Percentiles rank a stretch among this genome's conserved stretches.
These are phyloP conservation scores for Gymnoscelis rufifasciata DNA, from an alignment of 2,888 invertebrate genomes.

Conservation along the genomic window DNA sequence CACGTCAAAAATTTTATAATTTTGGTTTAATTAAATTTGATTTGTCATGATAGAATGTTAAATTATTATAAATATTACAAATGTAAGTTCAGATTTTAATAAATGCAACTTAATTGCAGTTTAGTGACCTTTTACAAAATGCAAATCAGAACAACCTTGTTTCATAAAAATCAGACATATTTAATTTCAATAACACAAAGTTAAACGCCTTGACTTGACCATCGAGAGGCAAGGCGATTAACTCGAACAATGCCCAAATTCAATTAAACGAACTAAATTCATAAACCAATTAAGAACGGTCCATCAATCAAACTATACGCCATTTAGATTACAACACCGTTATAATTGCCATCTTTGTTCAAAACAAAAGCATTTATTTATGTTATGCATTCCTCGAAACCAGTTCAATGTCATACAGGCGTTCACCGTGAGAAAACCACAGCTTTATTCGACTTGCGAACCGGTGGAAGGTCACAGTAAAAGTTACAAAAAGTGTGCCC, in stretches of 20 bases:
- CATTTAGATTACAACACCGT: slow-evolving; percentile 11
- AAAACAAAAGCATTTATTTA: slow-evolving; percentile 17
- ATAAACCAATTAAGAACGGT: slow-evolving; percentile 6
- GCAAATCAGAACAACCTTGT: slow-evolving; percentile 11
- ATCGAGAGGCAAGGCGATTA: slow-evolving; percentile 7
- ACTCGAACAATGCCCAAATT: background rate
- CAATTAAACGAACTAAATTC: background rate
- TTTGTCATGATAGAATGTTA: no score
- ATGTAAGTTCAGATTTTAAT: background rate
- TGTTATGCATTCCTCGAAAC: slow-evolving; percentile 30
- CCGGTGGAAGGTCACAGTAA: slow-evolving; percentile 53
- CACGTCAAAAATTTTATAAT: no score
- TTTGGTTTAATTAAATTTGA: no score
- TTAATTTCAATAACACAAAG: slow-evolving; percentile 5
- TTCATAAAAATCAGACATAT: slow-evolving; percentile 1
- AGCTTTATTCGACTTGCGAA: slow-evolving; percentile 26
- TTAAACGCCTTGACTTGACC: slow-evolving; percentile 11
- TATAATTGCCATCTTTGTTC: slow-evolving; percentile 17
- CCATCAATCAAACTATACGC: slow-evolving; percentile 15
- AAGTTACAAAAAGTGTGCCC: slow-evolving; percentile 55
- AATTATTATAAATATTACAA: background rate
- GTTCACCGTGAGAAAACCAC: slow-evolving; percentile 45
- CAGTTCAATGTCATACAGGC: slow-evolving; percentile 42
- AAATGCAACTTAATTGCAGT: background rate
- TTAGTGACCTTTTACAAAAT: slow-evolving; percentile 3